Evolutionary conservation across 2,113 vertebrate species (phyloP), one percentile per base, ranked within the genome.

Genomic region (Vulpes vulpes): DNA sequence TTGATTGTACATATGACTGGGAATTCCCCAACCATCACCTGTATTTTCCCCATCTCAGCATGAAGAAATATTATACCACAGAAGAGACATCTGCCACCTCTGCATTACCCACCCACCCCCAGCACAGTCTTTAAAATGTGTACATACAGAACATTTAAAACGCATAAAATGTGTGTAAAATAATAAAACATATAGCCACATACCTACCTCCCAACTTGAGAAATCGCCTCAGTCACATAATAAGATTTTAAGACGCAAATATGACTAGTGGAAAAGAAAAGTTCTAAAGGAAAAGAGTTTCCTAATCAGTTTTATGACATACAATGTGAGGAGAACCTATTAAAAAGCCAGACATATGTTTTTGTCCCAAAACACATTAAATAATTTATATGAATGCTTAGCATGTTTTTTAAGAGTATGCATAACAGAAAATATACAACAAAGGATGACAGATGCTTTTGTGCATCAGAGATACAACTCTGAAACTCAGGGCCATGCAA

Each of bases 401-500:
- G 53, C 38, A 17, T n/a, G 2, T 73, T 2, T 84, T 53, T 71
- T 86, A 87, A 94, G 92, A 67, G 62, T 65, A 78, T 11, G 23
- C 91, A 55, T 92, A 74, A 94, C 92, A 62, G 59, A 60, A 98
- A 97, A 96, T 67, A 3, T 53, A 90, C 95, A 95, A 94, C 85
- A 98, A 88, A 3, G 82, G 85, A 97, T 98, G 83, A 97, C 85
- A 92, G 96, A 74, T 30, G 90, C 90, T 97, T 94, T 84, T 96
- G 91, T 94, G 71, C 86, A 94, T 95, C 89, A 95, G 96, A 97
- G 96, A 95, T 96, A 91, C 86, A 98, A 98, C 98, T 98, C 98
- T 95, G 95, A 97, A 97, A 98, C 97, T 98, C 84, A 0, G 10
- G 96, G 94, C 98, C 98, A 97, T 98, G 97, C 97, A 98, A 98